phyloP scores from a whole-genome alignment of 2,113 vertebrate genomes.

The Hippocampus zosterae region DNA sequence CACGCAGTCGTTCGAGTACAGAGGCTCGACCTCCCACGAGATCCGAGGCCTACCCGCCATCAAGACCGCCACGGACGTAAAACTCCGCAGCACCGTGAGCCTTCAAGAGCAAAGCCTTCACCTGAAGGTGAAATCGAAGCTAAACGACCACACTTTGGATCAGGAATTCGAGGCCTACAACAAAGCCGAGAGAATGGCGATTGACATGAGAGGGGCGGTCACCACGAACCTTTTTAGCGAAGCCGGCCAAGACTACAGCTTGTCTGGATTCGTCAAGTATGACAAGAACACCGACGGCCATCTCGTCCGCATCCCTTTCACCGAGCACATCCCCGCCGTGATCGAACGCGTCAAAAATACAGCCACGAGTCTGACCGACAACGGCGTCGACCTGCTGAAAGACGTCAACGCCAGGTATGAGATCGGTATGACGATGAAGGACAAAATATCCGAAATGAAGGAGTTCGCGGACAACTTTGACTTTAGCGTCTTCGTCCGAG shows the following conservation, averaged over 20 bases:
- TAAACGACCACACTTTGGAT: constrained; percentile 78
- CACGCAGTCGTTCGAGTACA: constrained; percentile 80
- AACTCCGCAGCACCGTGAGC: constrained; percentile 72
- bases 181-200: constrained; percentile 71
- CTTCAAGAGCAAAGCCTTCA: constrained; percentile 77
- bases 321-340: constrained; percentile 74
- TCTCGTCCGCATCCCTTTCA: constrained; percentile 79
- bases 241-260: constrained; percentile 71
- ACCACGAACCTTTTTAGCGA: constrained; percentile 69
- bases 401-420: constrained; percentile 71
- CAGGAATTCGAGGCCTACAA: constrained; percentile 81
- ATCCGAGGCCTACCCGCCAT: constrained; percentile 55
- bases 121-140: constrained; percentile 77
- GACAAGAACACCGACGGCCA: constrained; percentile 87
- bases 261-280: constrained; percentile 83
- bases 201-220: constrained; percentile 74
- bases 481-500: constrained; percentile 60
- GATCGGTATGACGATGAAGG: constrained; percentile 72
- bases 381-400: constrained; percentile 70
- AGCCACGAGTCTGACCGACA: constrained; percentile 64
- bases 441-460: constrained; percentile 74
- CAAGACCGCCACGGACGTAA: constrained; percentile 75
- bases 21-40: constrained; percentile 76
- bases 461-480: constrained; percentile 75
- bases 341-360: constrained; percentile 72